Base-by-base conservation (phyloP, 2,797 vertebrate genomes). In the Florisuga fusca region DNA sequence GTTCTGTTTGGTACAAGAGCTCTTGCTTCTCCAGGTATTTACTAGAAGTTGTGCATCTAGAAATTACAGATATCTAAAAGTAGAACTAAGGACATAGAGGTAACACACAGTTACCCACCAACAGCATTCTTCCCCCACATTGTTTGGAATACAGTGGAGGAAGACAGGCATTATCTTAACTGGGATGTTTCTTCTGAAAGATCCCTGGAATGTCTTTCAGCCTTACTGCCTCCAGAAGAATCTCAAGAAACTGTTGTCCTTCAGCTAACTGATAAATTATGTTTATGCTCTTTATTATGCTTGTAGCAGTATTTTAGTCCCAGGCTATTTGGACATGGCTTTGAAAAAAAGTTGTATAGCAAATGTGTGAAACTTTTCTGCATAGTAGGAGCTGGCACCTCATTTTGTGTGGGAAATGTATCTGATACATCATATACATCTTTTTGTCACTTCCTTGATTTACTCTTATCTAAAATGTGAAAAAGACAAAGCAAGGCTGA, bases 71-170 rank as follows among this genome's bases (percentile, higher is more conserved):
- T 61, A 13, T 0, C 17, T 87, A 29, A 16, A 93, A 80, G 59
- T 33, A 69, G 38, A 85, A n/a, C 36, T 80, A 13, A 54, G 36
- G 59, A 41, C 18, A 3, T 25, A 36, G 10, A 69, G 13, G 41
- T 66, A 12, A 10, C 7, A 4, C 8, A 15, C n/a, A 26, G n/a
- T 54, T 48, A 55, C 4, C 5, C 4, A 14, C 20, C 29, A 69
- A 12, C 53, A 62, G 22, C 9, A 57, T 19, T 33, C 2, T 64
- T 12, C 33, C 8, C 27, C 12, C 2, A 3, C 0, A 0, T 43
- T 29, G 20, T 80, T 85, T 48, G 48, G n/a, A 80, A 27, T 76
- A 29, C 20, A 57, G 3, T 7, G 17, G 22, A 61, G 13, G 18
- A 68, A 45, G 29, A 38, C 0, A 0, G 17, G 17, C 21, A 1